Conservation (phyloP, 2,888 invertebrate genomes). For the Apamea sordens region DNA sequence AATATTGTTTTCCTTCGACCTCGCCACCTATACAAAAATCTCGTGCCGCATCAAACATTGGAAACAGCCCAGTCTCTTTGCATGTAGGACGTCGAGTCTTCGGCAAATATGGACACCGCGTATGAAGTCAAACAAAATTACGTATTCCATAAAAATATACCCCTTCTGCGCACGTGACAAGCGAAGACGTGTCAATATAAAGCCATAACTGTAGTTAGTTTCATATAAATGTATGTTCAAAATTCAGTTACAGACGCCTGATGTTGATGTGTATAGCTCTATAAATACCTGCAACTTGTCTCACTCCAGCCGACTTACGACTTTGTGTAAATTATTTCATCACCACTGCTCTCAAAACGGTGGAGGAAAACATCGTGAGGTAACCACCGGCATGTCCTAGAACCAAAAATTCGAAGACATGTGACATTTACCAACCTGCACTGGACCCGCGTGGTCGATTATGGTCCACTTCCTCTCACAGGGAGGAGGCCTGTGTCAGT, state of each 20-base stretch:
- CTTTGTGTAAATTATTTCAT: too few relatives aligned
- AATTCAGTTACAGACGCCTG: slow-evolving; percentile 14
- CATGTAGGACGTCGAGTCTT: slow-evolving; percentile 88
- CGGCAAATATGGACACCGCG: slow-evolving; percentile 90
- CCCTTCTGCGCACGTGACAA: slow-evolving; percentile 88
- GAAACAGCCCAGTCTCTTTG: slow-evolving; percentile 80
- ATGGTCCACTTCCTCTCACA: too few relatives aligned
- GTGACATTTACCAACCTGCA: too few relatives aligned
- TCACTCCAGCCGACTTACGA: background rate
- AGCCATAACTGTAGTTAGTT: slow-evolving; percentile 68
- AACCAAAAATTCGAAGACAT: too few relatives aligned
- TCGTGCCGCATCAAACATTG: slow-evolving; percentile 68
- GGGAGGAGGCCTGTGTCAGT: too few relatives aligned
- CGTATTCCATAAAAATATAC: slow-evolving; percentile 90
- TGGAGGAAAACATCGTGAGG: too few relatives aligned
- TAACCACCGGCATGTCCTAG: too few relatives aligned
- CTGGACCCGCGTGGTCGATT: too few relatives aligned
- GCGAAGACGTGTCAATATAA: slow-evolving; percentile 72
- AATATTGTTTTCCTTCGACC: too few relatives aligned
- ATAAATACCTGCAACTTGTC: background rate
- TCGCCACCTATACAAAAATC: background rate
- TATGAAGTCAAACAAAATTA: slow-evolving; percentile 90
- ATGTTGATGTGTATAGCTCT: background rate
- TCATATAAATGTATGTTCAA: slow-evolving; percentile 54
- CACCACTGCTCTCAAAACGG: too few relatives aligned